These are phyloP conservation scores for Dolichallabes microphthalmus DNA, from an alignment of 2,113 vertebrate species.

Conservation along the genomic window DNA sequence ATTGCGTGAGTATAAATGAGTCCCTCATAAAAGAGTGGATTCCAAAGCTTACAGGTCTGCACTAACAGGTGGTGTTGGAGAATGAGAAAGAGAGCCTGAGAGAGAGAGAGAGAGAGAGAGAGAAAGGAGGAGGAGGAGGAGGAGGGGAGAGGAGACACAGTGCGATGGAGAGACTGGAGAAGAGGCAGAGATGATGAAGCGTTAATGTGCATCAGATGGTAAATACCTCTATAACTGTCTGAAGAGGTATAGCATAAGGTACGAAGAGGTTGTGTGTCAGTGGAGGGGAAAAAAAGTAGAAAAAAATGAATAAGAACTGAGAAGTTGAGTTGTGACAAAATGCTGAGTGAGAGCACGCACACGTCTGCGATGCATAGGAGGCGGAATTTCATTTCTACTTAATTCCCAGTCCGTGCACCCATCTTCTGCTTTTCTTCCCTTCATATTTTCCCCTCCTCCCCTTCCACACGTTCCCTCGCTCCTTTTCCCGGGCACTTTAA, in stretches of 20 bases:
- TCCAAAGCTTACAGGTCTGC: slow-evolving; percentile 58
- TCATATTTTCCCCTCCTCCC: not conserved
- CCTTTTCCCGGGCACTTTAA: not conserved
- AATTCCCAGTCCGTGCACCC: slow-evolving; percentile 27
- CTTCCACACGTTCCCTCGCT: not conserved
- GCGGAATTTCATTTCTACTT: slow-evolving; percentile 29
- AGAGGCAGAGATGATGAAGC: slow-evolving; percentile 31
- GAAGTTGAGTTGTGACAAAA: slow-evolving; percentile 7
- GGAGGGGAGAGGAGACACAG: slow-evolving; percentile 8
- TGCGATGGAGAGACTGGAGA: not conserved
- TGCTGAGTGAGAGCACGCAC: not conserved
- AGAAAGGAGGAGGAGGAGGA: slow-evolving; percentile 13
- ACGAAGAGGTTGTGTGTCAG: slow-evolving; percentile 15
- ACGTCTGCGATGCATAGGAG: not conserved
- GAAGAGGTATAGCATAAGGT: slow-evolving; percentile 16
- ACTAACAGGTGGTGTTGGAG: slow-evolving; percentile 70
- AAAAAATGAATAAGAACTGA: slow-evolving; percentile 31
- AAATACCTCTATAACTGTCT: slow-evolving; percentile 21
- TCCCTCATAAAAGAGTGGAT: slow-evolving; percentile 67
- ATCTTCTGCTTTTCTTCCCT: not conserved
- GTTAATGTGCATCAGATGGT: slow-evolving; percentile 29
- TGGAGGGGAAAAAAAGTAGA: slow-evolving; percentile 21
- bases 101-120: slow-evolving; percentile 38
- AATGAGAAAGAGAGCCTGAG: slow-evolving; percentile 47
- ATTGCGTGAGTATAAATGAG: slow-evolving; percentile 59